A percentile compares a stretch with the other conserved stretches of the same genome.
phyloP scores from a whole-genome alignment of 1,140 invertebrate genomes.

The Trachelipus rathkii region DNA sequence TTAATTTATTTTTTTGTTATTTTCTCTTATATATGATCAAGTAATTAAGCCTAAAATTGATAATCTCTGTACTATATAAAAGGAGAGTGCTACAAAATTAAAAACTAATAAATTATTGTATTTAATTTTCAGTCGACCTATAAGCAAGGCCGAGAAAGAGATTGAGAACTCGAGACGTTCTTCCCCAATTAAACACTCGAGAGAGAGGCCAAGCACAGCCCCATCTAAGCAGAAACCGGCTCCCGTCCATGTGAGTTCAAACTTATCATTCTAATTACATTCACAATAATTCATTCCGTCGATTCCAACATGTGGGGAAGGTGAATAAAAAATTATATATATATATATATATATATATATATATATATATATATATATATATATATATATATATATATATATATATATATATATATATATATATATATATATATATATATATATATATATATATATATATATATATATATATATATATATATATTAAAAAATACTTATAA shows the following conservation, averaged over 20 bases:
- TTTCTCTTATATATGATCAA: too few species aligned
- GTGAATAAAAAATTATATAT: not conserved
- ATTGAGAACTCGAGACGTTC: slow-evolving; percentile 76
- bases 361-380: slow-evolving; percentile 22
- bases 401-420: slow-evolving; percentile 23
- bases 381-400: slow-evolving; percentile 24
- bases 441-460: slow-evolving; percentile 21
- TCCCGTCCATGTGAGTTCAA: slow-evolving; percentile 40
- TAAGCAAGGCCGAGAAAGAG: slow-evolving; percentile 81
- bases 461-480: slow-evolving; percentile 20
- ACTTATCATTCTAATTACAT: too few species aligned
- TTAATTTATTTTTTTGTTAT: too few species aligned
- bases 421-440: slow-evolving; percentile 23
- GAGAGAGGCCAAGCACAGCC: slow-evolving; percentile 51
- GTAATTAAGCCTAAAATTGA: too few species aligned
- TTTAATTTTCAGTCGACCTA: too few species aligned
- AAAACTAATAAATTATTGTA: too few species aligned
- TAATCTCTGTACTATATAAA: too few species aligned
- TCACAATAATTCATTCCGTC: too few species aligned
- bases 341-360: slow-evolving; percentile 1
- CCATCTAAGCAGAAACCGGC: slow-evolving; percentile 47
- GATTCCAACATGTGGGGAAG: too few species aligned
- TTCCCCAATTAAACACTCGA: slow-evolving; percentile 60
- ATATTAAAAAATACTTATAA: too few species aligned
- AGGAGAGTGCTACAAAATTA: too few species aligned